Conservation (phyloP, 2,797 vertebrate species). For the Myoxocephalus aenaeus region DNA sequence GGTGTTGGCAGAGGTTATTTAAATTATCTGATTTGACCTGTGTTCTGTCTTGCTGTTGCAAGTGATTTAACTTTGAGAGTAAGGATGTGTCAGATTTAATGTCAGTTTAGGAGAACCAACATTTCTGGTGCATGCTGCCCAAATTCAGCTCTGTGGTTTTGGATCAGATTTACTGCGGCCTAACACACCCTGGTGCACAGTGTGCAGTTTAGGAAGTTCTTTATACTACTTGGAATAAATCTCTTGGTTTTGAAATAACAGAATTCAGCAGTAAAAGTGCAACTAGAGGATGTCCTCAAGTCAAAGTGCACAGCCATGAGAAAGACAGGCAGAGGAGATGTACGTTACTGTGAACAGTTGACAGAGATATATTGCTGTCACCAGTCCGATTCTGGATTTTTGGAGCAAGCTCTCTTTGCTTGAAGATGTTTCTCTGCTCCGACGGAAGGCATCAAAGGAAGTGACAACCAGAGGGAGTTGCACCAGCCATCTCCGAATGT, state of each 20-base stretch:
- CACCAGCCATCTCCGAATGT: conserved; percentile 57
- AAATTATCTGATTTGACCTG: conserved; percentile 76
- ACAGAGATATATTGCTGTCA: not conserved
- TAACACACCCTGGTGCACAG: conserved; percentile 64
- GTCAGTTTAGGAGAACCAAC: conserved; percentile 70
- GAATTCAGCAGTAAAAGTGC: conserved; percentile 49
- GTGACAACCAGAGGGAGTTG: conserved; percentile 38
- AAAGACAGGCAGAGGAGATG: not conserved
- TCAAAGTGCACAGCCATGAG: conserved; percentile 16
- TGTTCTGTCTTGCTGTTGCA: conserved; percentile 48
- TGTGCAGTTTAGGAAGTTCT: conserved; percentile 63
- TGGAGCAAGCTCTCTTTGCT: conserved; percentile 2
- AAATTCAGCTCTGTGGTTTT: conserved; percentile 70
- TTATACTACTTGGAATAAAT: conserved; percentile 65
- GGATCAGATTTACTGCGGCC: conserved; percentile 64
- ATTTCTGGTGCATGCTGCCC: conserved; percentile 61
- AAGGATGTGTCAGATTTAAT: conserved; percentile 75
- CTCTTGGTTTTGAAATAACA: conserved; percentile 60
- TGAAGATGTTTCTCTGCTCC: conserved; percentile 11
- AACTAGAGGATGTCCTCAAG: conserved; percentile 25
- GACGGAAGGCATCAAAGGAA: conserved; percentile 40
- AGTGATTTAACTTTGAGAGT: conserved; percentile 71
- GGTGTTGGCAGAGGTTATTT: conserved; percentile 67
- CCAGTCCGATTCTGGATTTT: not conserved
- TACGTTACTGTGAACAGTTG: not conserved